Evolutionary conservation across 2,888 invertebrate genomes (phyloP), one percentile per base, ranked within the genome.

Genomic region (Chrysina gloriosa): DNA sequence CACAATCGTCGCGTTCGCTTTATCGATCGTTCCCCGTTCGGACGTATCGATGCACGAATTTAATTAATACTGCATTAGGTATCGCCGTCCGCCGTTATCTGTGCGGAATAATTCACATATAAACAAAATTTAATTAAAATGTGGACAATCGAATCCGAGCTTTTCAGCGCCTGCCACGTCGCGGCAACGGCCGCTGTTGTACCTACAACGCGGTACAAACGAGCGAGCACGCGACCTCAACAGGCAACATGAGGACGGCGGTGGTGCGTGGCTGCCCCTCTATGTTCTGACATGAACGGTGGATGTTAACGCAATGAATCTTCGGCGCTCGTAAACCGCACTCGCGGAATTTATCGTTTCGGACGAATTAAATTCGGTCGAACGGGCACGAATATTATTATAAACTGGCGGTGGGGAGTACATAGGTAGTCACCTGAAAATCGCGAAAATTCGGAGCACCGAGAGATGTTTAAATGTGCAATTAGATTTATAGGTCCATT

Each of bases 31-130:
- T 29, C 29, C 56, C 71, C 71, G 72, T 75, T 73, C 71, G 72
- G 71, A 72, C 71, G 72, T 71, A 73, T 74, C 70, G 73, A 74
- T 74, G 75, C 71, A 70, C 72, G 73, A 74, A 76, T 77, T 77
- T 77, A 78, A 78, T 78, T 77, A 78, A 76, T 75, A 72, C 70
- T 74, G 73, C 75, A 77, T 77, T 78, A 77, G 73, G 42, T 69
- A 73, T 68, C 67, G 68, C 70, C 63, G 61, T 70, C 67, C 71
- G 34, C 11, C 23, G 71, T 75, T 75, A 68, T 70, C 72, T 72
- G 69, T 68, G 67, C 69, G 70, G 67, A 74, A 75, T 76, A 77
- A 77, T 74, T 75, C 74, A 71, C 69, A 74, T 73, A 73, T 72
- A 75, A 75, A 77, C 74, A 74, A 75, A 76, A 75, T 77, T 75